phyloP scores from a whole-genome alignment of 2,888 invertebrate genomes.

The Mystacides longicornis region DNA sequence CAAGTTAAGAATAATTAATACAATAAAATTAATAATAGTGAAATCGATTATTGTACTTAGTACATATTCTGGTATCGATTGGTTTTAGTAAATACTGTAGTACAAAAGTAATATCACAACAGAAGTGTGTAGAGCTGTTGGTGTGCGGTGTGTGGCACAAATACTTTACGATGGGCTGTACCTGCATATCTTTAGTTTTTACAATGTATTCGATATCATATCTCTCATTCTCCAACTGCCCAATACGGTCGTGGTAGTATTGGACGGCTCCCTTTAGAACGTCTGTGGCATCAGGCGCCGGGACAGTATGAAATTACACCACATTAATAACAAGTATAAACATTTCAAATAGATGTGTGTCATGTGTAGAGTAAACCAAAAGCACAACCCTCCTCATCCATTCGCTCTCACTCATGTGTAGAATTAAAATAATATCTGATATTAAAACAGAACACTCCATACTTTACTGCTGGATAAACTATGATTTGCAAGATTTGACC shows the following conservation, averaged over 20 bases:
- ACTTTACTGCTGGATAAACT: no score
- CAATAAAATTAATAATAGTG: no score
- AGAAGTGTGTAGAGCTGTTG: constrained; percentile 1
- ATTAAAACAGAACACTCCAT: no score
- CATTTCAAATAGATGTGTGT: neutral
- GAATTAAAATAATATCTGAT: no score
- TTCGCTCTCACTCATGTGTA: no score
- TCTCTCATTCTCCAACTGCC: constrained; percentile 85
- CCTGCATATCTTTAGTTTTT: constrained; percentile 86
- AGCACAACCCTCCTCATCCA: no score
- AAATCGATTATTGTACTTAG: no score
- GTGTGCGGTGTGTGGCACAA: constrained; percentile 8
- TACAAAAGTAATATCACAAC: no score
- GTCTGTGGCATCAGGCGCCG: constrained; percentile 59
- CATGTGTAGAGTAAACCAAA: no score
- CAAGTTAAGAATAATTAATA: neutral
- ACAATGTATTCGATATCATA: constrained; percentile 98
- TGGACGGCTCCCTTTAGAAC: constrained; percentile 67
- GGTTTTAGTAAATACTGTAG: neutral
- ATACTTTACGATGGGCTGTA: constrained; percentile 8
- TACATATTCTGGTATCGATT: neutral
- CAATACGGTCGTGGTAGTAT: constrained; percentile 85
- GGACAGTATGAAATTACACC: no score
- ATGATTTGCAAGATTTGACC: no score
- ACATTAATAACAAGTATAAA: constrained; percentile 13